Evolutionary conservation across 2,888 invertebrate genomes (phyloP).

Genomic region (Fragum fragum): DNA sequence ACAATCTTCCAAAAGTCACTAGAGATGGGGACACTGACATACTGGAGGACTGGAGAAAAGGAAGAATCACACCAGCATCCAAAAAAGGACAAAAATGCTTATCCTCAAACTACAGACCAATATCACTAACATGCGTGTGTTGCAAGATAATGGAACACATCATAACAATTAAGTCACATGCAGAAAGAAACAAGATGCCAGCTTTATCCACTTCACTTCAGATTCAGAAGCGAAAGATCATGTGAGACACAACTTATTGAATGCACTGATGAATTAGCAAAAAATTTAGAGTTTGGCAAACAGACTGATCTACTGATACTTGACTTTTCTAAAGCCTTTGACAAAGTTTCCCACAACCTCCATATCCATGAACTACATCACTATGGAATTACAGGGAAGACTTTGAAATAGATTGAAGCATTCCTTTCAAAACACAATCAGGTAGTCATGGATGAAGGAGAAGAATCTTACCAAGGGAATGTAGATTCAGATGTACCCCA

Average conservation of each 20-base stretch:
- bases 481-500: slow-evolving; percentile 24
- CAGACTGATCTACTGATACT: slow-evolving; percentile 40
- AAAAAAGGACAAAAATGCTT: neutral
- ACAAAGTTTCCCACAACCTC: slow-evolving; percentile 44
- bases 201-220: slow-evolving; percentile 25
- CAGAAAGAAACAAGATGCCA: slow-evolving; percentile 25
- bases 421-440: slow-evolving; percentile 11
- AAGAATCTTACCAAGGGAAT: neutral
- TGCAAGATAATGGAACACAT: slow-evolving; percentile 49
- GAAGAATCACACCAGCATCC: neutral
- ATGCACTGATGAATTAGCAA: slow-evolving; percentile 28
- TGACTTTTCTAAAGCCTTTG: slow-evolving; percentile 56
- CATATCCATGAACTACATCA: slow-evolving; percentile 38
- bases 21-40: no score
- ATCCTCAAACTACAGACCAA: no score
- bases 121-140: slow-evolving; percentile 14
- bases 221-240: slow-evolving; percentile 31
- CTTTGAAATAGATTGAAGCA: neutral
- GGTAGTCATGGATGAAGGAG: slow-evolving; percentile 5
- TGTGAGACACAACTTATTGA: slow-evolving; percentile 47
- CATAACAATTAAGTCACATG: slow-evolving; percentile 15
- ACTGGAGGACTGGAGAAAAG: neutral
- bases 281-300: slow-evolving; percentile 25
- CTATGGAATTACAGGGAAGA: slow-evolving; percentile 30
- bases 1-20: neutral